A percentile compares a stretch with the other conserved stretches of the same genome.
These are phyloP conservation scores for Holotrichia oblita DNA, from an alignment of 1,140 invertebrate species.

Conservation along the genomic window DNA sequence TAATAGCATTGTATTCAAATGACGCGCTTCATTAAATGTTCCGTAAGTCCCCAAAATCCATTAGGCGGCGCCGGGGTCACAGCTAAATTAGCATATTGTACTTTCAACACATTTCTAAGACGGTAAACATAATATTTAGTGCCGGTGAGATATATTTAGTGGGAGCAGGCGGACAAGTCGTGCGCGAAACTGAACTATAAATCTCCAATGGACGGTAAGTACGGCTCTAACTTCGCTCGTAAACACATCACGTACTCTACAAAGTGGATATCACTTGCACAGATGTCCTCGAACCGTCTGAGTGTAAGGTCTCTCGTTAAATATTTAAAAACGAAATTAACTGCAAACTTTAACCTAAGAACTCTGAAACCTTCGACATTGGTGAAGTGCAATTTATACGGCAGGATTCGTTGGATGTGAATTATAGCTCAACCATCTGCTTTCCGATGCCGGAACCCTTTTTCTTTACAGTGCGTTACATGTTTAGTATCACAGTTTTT, in stretches of 20 bases:
- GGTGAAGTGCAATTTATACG: not conserved
- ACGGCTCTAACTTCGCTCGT: conserved; percentile 19
- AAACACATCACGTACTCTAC: conserved; percentile 19
- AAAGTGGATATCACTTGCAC: conserved; percentile 28
- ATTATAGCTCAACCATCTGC: no score
- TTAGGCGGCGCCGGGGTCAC: no score
- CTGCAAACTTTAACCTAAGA: not conserved
- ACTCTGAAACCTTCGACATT: not conserved
- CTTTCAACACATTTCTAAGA: not conserved
- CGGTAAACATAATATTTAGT: conserved; percentile 23
- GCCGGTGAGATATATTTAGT: conserved; percentile 23
- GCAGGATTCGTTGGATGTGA: not conserved
- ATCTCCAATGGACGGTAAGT: conserved; percentile 15
- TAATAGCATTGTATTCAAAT: no score
- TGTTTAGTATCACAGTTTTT: no score
- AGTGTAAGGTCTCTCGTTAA: not conserved
- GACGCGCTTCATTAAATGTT: no score
- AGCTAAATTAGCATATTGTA: not conserved
- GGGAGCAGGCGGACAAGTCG: not conserved
- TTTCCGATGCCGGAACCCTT: no score
- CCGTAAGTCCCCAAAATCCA: no score
- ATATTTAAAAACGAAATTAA: conserved; percentile 33
- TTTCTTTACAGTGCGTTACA: no score
- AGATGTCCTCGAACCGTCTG: conserved; percentile 15
- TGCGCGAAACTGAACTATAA: not conserved